phyloP scores from a whole-genome alignment of 2,888 invertebrate species.

The Machimus atricapillus region DNA sequence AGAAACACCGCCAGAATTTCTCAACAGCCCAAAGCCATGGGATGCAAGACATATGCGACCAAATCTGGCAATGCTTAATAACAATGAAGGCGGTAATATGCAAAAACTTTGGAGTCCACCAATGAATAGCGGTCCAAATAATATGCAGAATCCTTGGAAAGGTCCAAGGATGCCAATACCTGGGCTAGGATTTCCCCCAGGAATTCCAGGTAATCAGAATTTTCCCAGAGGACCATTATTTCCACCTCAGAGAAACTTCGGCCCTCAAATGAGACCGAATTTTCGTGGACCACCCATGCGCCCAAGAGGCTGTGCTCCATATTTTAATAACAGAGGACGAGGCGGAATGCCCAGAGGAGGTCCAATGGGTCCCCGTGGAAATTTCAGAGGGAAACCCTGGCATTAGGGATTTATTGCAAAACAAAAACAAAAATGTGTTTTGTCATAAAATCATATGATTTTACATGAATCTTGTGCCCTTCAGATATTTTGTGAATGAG shows the following conservation, averaged over 20 bases:
- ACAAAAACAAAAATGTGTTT: conserved; percentile 10
- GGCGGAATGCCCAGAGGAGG: conserved; percentile 51
- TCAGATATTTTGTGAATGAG: not conserved
- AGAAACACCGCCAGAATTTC: conserved; percentile 55
- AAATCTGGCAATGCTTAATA: not conserved
- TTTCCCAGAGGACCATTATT: conserved; percentile 47
- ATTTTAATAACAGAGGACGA: conserved; percentile 48
- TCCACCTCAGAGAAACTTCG: conserved; percentile 46
- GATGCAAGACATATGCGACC: not conserved
- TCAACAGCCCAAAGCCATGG: conserved; percentile 38
- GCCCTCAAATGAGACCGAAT: conserved; percentile 46
- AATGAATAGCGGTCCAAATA: not conserved
- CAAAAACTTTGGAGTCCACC: not conserved
- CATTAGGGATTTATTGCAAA: not conserved
- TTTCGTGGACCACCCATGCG: conserved; percentile 35
- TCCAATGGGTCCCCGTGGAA: conserved; percentile 53
- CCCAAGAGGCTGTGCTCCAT: conserved; percentile 18
- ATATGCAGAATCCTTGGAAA: conserved; percentile 19
- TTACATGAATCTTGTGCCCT: not conserved
- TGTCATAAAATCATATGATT: conserved; percentile 8
- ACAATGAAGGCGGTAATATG: not conserved
- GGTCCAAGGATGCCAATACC: not conserved
- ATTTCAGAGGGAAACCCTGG: conserved; percentile 55
- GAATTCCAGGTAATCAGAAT: conserved; percentile 12
- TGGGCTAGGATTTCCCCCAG: not conserved